Conservation (phyloP, 2,797 vertebrate species). For the Danio kyathit region DNA sequence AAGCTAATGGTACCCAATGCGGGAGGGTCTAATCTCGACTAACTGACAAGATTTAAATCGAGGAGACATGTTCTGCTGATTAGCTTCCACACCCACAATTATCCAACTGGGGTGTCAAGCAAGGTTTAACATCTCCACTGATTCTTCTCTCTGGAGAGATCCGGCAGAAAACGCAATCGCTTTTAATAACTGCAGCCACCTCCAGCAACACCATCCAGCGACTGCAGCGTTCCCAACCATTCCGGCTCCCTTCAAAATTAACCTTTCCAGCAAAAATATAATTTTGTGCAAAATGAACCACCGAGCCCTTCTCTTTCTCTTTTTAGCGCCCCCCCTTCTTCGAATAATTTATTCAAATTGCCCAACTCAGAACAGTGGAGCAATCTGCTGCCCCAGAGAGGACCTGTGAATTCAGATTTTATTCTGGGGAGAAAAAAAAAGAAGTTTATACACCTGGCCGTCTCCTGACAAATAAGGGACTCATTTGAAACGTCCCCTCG, state of each 20-base stretch:
- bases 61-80: slow-evolving; percentile 99
- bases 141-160: slow-evolving; percentile 99
- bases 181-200: slow-evolving; percentile 99
- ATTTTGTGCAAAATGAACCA: slow-evolving; percentile 99
- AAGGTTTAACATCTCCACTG: slow-evolving; percentile 99
- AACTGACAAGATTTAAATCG: slow-evolving; percentile 99
- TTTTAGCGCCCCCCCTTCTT: slow-evolving; percentile 55
- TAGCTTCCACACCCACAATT: slow-evolving; percentile 99
- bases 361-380: slow-evolving; percentile 98
- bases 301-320: slow-evolving; percentile 87
- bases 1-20: slow-evolving; percentile 98
- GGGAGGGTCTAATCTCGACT: slow-evolving; percentile 99
- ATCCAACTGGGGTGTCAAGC: slow-evolving; percentile 99
- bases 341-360: slow-evolving; percentile 99
- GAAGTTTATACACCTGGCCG: slow-evolving; percentile 96
- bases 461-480: slow-evolving; percentile 97
- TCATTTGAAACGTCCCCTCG: slow-evolving; percentile 84
- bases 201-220: slow-evolving; percentile 89
- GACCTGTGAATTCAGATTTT: slow-evolving; percentile 91
- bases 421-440: slow-evolving; percentile 56
- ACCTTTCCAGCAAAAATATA: slow-evolving; percentile 99
- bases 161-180: slow-evolving; percentile 99
- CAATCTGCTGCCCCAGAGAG: slow-evolving; percentile 97
- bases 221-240: slow-evolving; percentile 95
- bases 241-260: slow-evolving; percentile 99